Conservation (phyloP, 2,797 vertebrate genomes). For the Gambelia wislizenii region DNA sequence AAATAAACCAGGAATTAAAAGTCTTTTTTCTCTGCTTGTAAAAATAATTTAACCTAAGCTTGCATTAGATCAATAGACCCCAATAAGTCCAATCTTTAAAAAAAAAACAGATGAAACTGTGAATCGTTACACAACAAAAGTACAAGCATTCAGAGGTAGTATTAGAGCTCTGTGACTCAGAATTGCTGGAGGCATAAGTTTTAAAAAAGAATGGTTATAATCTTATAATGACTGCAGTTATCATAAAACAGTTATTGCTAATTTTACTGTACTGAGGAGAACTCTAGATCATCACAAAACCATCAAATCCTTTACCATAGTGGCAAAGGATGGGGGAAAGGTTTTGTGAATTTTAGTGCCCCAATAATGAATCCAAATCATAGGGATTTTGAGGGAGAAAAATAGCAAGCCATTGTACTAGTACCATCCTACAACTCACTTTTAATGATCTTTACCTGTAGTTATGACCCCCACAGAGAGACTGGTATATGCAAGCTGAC, state of each 20-base stretch:
- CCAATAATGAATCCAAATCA: neutral
- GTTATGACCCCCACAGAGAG: constrained; percentile 93
- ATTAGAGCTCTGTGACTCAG: neutral
- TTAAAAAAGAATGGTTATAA: neutral
- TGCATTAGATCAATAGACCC: neutral
- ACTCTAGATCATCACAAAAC: neutral
- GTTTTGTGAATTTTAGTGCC: neutral
- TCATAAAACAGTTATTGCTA: neutral
- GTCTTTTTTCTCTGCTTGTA: neutral
- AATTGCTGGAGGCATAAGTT: neutral
- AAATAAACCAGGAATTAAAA: neutral
- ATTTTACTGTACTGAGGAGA: neutral
- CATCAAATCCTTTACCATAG: neutral
- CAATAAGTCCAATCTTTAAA: neutral
- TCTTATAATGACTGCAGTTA: neutral
- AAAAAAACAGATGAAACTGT: neutral
- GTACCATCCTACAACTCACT: neutral
- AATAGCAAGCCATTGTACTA: neutral
- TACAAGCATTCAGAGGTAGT: neutral
- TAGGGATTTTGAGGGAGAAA: neutral
- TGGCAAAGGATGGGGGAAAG: neutral
- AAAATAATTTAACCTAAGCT: neutral
- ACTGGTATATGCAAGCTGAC: constrained; percentile 98
- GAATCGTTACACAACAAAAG: neutral
- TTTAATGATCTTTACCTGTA: constrained; percentile 85